Conservation (phyloP, 2,797 vertebrate species). For the Rhyacichthys aspro region DNA sequence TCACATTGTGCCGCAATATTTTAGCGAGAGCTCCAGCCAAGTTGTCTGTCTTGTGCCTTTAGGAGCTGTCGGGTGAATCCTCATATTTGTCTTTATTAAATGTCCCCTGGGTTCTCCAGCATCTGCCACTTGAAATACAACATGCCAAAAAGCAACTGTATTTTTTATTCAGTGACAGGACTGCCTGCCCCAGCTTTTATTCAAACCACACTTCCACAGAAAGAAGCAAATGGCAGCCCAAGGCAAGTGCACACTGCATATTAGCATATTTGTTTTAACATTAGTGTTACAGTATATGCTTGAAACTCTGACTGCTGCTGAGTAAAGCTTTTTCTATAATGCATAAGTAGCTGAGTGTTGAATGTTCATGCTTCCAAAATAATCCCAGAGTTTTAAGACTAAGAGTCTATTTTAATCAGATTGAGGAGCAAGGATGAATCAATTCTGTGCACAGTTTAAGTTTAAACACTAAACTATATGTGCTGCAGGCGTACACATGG, state of each 20-base stretch:
- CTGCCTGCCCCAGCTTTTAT: constrained; percentile 1
- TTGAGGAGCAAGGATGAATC: neutral
- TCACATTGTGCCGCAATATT: no score
- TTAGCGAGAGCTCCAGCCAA: no score
- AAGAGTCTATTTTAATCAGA: neutral
- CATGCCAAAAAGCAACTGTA: no score
- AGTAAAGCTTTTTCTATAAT: constrained; percentile 14
- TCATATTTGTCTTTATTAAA: no score
- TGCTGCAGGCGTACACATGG: constrained; percentile 13
- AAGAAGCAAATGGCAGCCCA: neutral
- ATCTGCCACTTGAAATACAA: no score
- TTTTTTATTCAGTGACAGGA: neutral
- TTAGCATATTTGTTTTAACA: constrained; percentile 4
- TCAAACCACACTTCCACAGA: constrained; percentile 6
- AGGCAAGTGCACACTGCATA: constrained; percentile 20
- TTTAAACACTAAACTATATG: constrained; percentile 21
- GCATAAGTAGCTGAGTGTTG: neutral
- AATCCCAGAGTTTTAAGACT: neutral
- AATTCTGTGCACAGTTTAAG: constrained; percentile 1
- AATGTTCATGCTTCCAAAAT: neutral
- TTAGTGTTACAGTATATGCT: neutral
- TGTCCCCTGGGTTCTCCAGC: no score
- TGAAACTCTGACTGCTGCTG: neutral
- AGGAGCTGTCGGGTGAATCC: neutral
- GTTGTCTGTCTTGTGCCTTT: no score